Percentiles rank a stretch among this genome's conserved stretches.
These are phyloP conservation scores for Bovichtus diacanthus DNA, from an alignment of 2,797 vertebrate species.

Conservation along the genomic window DNA sequence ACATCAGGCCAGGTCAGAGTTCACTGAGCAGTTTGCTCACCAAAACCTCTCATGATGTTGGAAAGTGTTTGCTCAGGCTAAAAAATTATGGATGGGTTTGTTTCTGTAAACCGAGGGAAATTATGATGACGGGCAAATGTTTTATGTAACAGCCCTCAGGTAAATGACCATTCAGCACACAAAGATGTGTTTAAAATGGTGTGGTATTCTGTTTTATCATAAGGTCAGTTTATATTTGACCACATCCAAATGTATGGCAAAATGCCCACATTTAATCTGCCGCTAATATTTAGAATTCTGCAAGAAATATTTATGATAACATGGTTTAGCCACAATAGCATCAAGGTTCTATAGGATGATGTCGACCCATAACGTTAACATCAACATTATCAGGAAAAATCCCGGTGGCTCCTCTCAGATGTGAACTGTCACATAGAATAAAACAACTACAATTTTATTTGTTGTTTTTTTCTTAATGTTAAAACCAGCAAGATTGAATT, in stretches of 20 bases:
- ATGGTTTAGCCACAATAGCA: background rate
- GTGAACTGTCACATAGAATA: too few species aligned
- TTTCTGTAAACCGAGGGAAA: conserved; percentile 13
- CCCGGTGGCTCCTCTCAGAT: background rate
- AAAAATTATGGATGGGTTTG: conserved; percentile 17
- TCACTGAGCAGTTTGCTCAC: conserved; percentile 41
- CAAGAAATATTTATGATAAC: background rate
- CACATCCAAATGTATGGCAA: background rate
- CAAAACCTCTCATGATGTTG: conserved; percentile 29
- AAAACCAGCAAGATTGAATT: background rate
- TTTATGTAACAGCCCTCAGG: background rate
- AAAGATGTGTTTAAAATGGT: background rate
- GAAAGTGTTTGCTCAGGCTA: conserved; percentile 32
- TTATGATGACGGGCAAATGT: background rate
- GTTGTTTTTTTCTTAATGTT: background rate
- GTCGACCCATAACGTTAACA: background rate
- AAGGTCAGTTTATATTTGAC: background rate
- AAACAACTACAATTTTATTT: too few species aligned
- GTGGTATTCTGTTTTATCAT: background rate
- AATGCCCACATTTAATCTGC: background rate
- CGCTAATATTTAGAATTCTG: background rate
- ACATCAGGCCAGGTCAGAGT: conserved; percentile 51
- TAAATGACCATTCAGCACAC: background rate
- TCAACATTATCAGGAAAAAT: background rate
- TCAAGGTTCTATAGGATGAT: background rate